Percentiles rank a stretch among this genome's conserved stretches.
phyloP scores from a whole-genome alignment of 2,797 vertebrate genomes.

The Anguilla pacifica region DNA sequence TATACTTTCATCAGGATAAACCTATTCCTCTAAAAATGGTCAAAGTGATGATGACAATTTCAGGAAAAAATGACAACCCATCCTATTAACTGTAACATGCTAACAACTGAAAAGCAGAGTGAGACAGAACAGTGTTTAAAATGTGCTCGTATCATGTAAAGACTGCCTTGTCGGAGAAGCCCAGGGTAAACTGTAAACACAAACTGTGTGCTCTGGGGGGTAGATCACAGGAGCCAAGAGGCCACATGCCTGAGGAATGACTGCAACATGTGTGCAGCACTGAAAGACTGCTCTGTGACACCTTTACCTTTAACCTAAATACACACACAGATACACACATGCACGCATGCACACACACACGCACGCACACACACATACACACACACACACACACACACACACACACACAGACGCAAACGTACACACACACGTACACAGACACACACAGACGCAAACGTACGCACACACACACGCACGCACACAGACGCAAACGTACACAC shows the following conservation, averaged over 20 bases:
- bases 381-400: too few relatives aligned
- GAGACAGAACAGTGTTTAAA: neutral
- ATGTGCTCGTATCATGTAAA: neutral
- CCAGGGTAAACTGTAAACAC: neutral
- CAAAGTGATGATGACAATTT: neutral
- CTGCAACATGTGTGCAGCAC: neutral
- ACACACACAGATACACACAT: neutral
- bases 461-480: too few relatives aligned
- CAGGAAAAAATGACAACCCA: neutral
- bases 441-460: neutral
- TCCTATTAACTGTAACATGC: neutral
- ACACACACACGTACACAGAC: conserved; percentile 34
- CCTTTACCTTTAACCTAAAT: conserved; percentile 58
- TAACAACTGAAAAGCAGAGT: neutral
- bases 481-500: too few relatives aligned
- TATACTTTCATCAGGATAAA: neutral
- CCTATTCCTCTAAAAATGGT: neutral
- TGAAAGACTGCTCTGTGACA: conserved; percentile 47
- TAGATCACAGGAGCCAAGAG: neutral
- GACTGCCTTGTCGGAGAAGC: neutral
- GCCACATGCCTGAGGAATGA: neutral
- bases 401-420: neutral
- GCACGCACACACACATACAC: conserved; percentile 5
- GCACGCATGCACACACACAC: conserved; percentile 8
- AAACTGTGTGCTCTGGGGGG: neutral